Percentiles rank a stretch among this genome's conserved stretches.
These are phyloP conservation scores for Molossus molossus DNA, from an alignment of 2,797 vertebrate genomes.

Conservation along the genomic window DNA sequence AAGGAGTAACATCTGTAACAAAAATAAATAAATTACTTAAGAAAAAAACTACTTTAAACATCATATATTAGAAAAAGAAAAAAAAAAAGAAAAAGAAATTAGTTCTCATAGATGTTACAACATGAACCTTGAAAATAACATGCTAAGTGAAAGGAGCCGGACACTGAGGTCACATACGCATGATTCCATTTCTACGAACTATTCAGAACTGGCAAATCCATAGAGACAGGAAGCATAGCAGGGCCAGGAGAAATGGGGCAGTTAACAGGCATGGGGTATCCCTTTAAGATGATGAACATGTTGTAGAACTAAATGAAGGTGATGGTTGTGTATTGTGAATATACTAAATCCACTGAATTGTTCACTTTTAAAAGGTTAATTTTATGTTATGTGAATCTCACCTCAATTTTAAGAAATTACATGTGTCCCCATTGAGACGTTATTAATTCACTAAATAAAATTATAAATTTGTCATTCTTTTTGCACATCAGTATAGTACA, in stretches of 20 bases:
- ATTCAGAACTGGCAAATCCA: neutral
- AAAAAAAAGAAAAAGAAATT: neutral
- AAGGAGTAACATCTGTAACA: too few relatives aligned
- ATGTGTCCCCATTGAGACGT: neutral
- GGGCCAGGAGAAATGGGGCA: neutral
- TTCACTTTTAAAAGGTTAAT: constrained; percentile 3
- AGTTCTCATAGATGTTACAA: neutral
- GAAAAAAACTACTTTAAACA: too few relatives aligned
- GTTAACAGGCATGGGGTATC: neutral
- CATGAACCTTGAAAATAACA: neutral
- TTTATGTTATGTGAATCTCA: neutral
- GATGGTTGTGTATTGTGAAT: neutral
- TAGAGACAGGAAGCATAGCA: neutral
- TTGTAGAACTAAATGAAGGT: neutral
- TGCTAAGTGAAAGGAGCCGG: neutral
- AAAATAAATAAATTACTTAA: too few relatives aligned
- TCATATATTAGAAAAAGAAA: too few relatives aligned
- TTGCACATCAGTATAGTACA: neutral
- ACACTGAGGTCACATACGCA: neutral
- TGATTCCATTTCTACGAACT: neutral
- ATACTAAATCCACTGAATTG: neutral
- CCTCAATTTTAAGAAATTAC: neutral
- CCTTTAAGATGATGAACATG: neutral
- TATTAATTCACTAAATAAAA: constrained; percentile 12
- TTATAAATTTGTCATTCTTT: neutral